These are phyloP conservation scores for Tridacna gigas DNA, from an alignment of 2,888 invertebrate genomes.

Conservation along the genomic window DNA sequence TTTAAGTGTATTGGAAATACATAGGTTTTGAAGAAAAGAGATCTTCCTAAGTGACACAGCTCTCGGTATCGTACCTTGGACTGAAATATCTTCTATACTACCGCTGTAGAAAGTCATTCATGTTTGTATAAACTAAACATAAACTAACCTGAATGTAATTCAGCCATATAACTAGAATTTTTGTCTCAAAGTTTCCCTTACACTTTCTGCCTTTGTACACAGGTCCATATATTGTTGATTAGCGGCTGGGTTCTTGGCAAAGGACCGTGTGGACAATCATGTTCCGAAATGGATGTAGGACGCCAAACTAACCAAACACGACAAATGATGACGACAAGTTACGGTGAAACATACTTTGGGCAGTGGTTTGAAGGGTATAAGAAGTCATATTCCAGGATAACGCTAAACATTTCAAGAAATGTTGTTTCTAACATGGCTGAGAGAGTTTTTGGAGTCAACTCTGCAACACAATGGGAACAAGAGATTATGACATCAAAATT, in stretches of 20 bases:
- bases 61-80: too few species aligned
- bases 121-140: too few species aligned
- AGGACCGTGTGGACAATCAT: slow-evolving; percentile 64
- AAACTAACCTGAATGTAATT: too few species aligned
- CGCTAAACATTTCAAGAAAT: neutral
- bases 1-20: too few species aligned
- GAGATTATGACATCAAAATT: neutral
- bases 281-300: slow-evolving; percentile 41
- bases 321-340: neutral
- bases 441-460: slow-evolving; percentile 8
- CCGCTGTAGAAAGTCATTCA: too few species aligned
- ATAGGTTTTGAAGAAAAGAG: too few species aligned
- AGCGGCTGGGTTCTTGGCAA: slow-evolving; percentile 60
- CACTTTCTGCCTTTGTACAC: neutral
- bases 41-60: too few species aligned
- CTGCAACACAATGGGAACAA: neutral
- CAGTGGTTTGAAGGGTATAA: neutral
- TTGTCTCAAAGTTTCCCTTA: neutral
- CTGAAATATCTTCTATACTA: too few species aligned
- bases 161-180: too few species aligned
- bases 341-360: slow-evolving; percentile 8
- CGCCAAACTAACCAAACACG: slow-evolving; percentile 15
- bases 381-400: too few species aligned
- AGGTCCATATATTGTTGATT: slow-evolving; percentile 51
- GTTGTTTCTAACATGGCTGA: slow-evolving; percentile 19